Conservation (phyloP, 1,140 invertebrate species). For the Drosophila arizonae region DNA sequence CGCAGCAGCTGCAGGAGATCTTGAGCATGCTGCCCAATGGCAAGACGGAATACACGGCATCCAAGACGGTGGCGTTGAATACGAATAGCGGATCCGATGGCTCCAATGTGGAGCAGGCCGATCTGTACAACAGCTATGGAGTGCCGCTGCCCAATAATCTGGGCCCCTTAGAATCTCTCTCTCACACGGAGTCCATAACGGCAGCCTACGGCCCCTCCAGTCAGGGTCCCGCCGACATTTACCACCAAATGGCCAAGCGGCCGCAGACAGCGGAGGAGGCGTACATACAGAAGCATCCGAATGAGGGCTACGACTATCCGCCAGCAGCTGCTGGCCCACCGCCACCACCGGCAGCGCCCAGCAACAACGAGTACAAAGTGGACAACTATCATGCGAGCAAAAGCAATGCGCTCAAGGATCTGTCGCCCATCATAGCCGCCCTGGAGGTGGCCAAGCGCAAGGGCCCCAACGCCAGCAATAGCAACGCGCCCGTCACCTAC, state of each 20-base stretch:
- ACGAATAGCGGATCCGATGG: constrained; percentile 43
- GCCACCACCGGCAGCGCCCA: constrained; percentile 1
- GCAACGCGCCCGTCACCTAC: constrained; percentile 50
- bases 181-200: constrained; percentile 79
- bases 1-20: constrained; percentile 74
- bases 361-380: constrained; percentile 54
- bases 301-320: constrained; percentile 75
- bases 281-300: constrained; percentile 77
- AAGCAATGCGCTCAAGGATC: constrained; percentile 68
- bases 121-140: constrained; percentile 64
- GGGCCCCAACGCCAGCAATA: constrained; percentile 17
- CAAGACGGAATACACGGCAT: constrained; percentile 77
- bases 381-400: constrained; percentile 72
- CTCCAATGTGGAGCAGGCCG: constrained; percentile 45
- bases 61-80: constrained; percentile 72
- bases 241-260: constrained; percentile 74
- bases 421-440: constrained; percentile 77
- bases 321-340: constrained; percentile 21
- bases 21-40: constrained; percentile 73
- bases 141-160: constrained; percentile 70
- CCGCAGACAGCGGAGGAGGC: constrained; percentile 65
- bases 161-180: constrained; percentile 74
- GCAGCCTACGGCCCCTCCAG: constrained; percentile 59
- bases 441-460: constrained; percentile 75
- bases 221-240: constrained; percentile 68